These are phyloP conservation scores for Drosophila rubida DNA, from an alignment of 2,888 invertebrate species.

Conservation along the genomic window DNA sequence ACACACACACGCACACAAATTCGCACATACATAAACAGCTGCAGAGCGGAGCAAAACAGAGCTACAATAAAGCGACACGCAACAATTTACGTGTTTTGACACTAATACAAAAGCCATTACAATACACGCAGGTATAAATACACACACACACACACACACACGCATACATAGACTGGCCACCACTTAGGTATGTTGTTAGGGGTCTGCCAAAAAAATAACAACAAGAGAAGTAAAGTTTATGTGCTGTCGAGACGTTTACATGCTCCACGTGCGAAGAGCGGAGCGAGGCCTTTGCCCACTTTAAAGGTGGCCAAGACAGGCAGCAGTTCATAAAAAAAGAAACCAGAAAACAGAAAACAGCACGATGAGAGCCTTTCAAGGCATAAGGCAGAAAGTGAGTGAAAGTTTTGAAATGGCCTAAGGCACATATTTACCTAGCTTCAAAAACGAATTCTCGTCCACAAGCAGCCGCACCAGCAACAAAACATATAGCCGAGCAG, in stretches of 20 bases:
- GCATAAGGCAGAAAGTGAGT: conserved; percentile 5
- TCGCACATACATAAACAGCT: conserved; percentile 10
- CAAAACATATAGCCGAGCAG: neutral
- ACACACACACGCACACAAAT: neutral
- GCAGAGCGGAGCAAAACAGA: conserved; percentile 5
- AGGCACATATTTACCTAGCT: conserved; percentile 78
- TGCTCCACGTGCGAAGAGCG: conserved; percentile 43
- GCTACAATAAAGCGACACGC: conserved; percentile 69
- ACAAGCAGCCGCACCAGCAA: conserved; percentile 16
- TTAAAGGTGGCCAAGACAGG: conserved; percentile 59
- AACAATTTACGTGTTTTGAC: conserved; percentile 80
- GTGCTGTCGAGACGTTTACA: conserved; percentile 51
- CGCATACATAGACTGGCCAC: conserved; percentile 20
- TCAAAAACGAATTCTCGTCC: conserved; percentile 57
- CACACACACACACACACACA: conserved; percentile 42
- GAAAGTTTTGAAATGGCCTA: conserved; percentile 65
- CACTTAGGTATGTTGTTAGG: conserved; percentile 40
- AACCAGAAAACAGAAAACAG: neutral
- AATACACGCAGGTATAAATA: conserved; percentile 64
- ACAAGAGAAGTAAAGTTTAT: conserved; percentile 38
- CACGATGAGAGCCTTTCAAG: conserved; percentile 41
- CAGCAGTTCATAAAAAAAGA: conserved; percentile 49
- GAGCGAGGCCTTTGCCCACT: conserved; percentile 32
- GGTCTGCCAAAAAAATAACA: conserved; percentile 16
- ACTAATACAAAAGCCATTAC: conserved; percentile 79